Conservation (phyloP, 1,140 invertebrate genomes). For the Neodiprion pinetum region DNA sequence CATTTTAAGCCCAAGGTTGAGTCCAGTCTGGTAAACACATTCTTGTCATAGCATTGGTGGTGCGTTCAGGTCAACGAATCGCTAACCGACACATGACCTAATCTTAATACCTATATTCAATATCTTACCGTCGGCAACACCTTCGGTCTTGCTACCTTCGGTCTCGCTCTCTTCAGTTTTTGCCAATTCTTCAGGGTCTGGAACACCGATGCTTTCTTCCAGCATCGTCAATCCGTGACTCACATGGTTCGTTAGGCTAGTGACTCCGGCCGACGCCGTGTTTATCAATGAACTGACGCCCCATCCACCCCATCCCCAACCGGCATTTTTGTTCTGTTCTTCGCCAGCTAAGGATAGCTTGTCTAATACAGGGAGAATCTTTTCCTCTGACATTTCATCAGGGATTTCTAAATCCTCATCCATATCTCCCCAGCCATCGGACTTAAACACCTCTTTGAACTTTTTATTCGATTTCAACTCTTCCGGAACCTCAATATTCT, state of each 20-base stretch:
- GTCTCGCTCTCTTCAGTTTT: conserved; percentile 55
- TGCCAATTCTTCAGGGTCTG: conserved; percentile 78
- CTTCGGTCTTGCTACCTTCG: conserved; percentile 20
- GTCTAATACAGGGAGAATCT: conserved; percentile 41
- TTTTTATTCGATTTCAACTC: conserved; percentile 56
- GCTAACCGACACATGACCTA: neutral
- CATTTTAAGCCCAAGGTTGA: conserved; percentile 15
- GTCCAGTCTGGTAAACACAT: conserved; percentile 7
- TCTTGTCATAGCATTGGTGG: neutral
- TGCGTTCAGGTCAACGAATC: too few relatives aligned
- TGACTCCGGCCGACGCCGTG: conserved; percentile 75
- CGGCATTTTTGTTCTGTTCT: conserved; percentile 44
- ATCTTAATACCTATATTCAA: neutral
- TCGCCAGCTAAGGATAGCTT: conserved; percentile 31
- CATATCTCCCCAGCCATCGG: conserved; percentile 52
- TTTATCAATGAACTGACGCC: conserved; percentile 76
- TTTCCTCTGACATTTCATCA: conserved; percentile 38
- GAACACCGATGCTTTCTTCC: conserved; percentile 77
- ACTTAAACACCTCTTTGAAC: conserved; percentile 56
- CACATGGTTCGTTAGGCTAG: conserved; percentile 78
- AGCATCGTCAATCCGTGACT: conserved; percentile 79
- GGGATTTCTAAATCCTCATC: conserved; percentile 45
- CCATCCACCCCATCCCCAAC: conserved; percentile 72
- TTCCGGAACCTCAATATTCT: conserved; percentile 47
- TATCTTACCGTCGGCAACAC: conserved; percentile 14